These are phyloP conservation scores for Camponotus pennsylvanicus DNA, from an alignment of 1,140 invertebrate genomes.

Conservation along the genomic window DNA sequence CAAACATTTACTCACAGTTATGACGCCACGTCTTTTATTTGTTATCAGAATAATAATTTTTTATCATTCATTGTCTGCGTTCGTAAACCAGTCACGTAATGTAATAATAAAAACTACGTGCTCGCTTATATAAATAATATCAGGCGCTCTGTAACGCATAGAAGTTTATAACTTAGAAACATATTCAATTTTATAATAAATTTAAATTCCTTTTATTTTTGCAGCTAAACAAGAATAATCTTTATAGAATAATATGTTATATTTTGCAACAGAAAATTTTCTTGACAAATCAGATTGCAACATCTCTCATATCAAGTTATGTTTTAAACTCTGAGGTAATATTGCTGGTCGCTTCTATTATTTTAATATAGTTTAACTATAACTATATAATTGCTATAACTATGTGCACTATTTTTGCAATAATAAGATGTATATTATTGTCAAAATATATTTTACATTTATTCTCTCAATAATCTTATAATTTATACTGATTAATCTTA, in stretches of 20 bases:
- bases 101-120: not conserved
- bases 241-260: not conserved
- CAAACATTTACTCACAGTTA: not conserved
- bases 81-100: not conserved
- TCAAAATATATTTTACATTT: not conserved
- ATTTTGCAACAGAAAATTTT: not conserved
- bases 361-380: not conserved
- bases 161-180: not conserved
- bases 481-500: conserved; percentile 1
- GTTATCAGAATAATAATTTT: not conserved
- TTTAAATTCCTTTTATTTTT: not conserved
- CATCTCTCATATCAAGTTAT: not conserved
- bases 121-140: not conserved
- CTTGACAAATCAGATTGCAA: not conserved
- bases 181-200: not conserved
- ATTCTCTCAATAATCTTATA: not conserved
- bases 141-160: not conserved
- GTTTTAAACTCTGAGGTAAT: not conserved
- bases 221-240: not conserved
- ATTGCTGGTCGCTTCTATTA: no score
- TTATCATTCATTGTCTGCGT: not conserved
- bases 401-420: not conserved
- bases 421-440: not conserved
- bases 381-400: not conserved
- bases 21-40: not conserved